Conservation (phyloP, 2,113 vertebrate genomes). For the Tyto alba region DNA sequence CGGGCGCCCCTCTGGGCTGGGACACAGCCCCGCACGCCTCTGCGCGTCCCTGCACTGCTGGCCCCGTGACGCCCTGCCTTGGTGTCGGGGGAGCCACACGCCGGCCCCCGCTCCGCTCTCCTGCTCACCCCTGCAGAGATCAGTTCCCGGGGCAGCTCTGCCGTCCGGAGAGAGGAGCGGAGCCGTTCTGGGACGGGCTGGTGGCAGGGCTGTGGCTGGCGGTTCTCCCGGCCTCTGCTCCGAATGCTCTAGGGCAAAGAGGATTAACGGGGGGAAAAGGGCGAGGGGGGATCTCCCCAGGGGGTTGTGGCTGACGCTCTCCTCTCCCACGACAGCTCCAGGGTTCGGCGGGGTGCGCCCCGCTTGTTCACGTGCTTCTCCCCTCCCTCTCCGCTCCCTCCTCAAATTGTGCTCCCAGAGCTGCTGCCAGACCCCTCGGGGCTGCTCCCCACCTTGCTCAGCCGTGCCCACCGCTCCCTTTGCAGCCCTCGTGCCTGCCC, state of each 20-base stretch:
- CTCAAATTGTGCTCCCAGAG: accelerated
- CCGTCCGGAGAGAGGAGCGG: slow-evolving; percentile 36
- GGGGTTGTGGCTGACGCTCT: neutral
- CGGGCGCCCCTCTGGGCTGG: neutral
- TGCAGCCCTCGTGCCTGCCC: neutral
- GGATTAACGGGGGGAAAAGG: slow-evolving; percentile 41
- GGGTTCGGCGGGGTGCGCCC: neutral
- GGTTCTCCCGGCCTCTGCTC: slow-evolving; percentile 53
- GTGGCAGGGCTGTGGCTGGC: slow-evolving; percentile 45
- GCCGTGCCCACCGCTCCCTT: neutral
- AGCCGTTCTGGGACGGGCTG: slow-evolving; percentile 17
- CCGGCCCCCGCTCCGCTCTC: slow-evolving; percentile 28
- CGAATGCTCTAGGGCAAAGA: slow-evolving; percentile 58
- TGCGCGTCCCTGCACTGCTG: slow-evolving; percentile 20
- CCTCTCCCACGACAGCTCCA: neutral
- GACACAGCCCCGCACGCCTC: neutral
- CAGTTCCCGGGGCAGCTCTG: slow-evolving; percentile 31
- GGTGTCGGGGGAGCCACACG: neutral
- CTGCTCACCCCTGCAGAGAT: slow-evolving; percentile 43
- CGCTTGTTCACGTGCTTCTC: neutral
- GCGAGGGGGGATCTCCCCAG: neutral
- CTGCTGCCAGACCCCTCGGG: neutral
- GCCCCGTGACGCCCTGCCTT: neutral
- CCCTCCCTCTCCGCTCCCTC: neutral
- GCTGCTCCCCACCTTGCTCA: neutral